Base-by-base conservation (phyloP, 2,113 vertebrate genomes). In the Pterophyllum scalare region DNA sequence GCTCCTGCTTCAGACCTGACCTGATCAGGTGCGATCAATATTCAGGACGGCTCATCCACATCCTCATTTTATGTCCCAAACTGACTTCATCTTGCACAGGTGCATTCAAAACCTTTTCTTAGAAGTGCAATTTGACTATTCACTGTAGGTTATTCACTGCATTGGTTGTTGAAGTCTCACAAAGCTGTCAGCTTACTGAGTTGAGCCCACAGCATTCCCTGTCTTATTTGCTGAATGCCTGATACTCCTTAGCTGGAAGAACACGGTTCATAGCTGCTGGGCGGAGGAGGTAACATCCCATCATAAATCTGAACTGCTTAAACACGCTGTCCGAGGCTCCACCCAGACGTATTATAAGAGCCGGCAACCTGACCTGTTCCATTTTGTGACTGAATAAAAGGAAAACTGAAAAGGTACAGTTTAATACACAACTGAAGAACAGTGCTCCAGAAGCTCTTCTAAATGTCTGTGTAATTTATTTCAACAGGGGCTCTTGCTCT, bases 401-500 rank as follows among this genome's bases (percentile, higher is more conserved):
- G 26, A 72, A 19, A 72, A 72, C 19, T 75, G 65, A 56, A 77
- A 64, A 52, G 33, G 59, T 19, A 77, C 8, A 2, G 8, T 74
- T 81, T 59, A 65, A 65, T 62, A 64, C 26, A 10, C 4, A 7
- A 43, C n/a, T 33, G 61, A 79, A 57, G 85, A 70, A 67, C n/a
- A 86, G 62, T 24, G 24, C 77, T 88, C 84, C 58, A 87, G 64
- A 82, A 82, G 72, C 81, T 75, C 80, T 86, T 54, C 72, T 64
- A 54, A 80, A 65, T 33, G 78, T 87, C 81, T 80, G 35, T 24
- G 77, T 84, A 79, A 92, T 92, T 87, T 81, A 89, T 89, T 81
- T 77, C 58, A 79, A 78, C 72, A 81, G 38, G 59, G 26, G 28
- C 24, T 22, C 31, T 40, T 11, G 13, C 79, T 92, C 85, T 77